A percentile compares a stretch with the other conserved stretches of the same genome.
Evolutionary conservation across 2,797 vertebrate genomes (phyloP).

Genomic region (Mormyrops boulengeri): DNA sequence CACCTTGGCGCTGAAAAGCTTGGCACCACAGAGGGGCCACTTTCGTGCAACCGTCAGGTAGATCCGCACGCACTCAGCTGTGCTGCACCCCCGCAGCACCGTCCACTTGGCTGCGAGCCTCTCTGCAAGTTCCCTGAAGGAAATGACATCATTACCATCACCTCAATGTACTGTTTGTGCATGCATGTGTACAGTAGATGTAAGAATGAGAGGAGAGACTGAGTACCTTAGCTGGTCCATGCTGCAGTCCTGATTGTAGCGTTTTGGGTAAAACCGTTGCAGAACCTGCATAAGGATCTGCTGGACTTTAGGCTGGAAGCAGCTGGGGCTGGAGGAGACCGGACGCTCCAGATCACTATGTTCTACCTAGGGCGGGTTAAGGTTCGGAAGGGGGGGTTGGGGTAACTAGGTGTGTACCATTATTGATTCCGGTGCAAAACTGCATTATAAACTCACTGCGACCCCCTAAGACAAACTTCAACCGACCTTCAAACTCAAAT

Average conservation of each 20-base stretch:
- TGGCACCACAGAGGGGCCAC: conserved; percentile 89
- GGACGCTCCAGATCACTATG: conserved; percentile 79
- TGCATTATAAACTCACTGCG: not conserved
- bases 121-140: conserved; percentile 71
- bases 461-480: not conserved
- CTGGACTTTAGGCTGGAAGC: conserved; percentile 70
- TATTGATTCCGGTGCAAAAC: not conserved
- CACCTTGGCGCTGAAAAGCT: conserved; percentile 87
- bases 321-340: conserved; percentile 53
- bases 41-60: conserved; percentile 87
- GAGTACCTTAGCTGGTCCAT: conserved; percentile 77
- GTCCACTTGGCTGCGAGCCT: conserved; percentile 77
- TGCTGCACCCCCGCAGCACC: conserved; percentile 75
- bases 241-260: conserved; percentile 74
- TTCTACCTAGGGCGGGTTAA: conserved; percentile 67
- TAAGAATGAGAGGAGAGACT: not conserved
- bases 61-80: conserved; percentile 81
- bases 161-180: not conserved
- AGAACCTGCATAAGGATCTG: conserved; percentile 80
- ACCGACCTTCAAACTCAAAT: not conserved
- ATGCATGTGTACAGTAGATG: not conserved
- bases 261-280: conserved; percentile 86
- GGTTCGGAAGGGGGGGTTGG: not conserved
- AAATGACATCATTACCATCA: not conserved
- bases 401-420: not conserved